Evolutionary conservation across 2,888 invertebrate species (phyloP), one percentile per base, ranked within the genome.

Genomic region (Drosophila greeni): DNA sequence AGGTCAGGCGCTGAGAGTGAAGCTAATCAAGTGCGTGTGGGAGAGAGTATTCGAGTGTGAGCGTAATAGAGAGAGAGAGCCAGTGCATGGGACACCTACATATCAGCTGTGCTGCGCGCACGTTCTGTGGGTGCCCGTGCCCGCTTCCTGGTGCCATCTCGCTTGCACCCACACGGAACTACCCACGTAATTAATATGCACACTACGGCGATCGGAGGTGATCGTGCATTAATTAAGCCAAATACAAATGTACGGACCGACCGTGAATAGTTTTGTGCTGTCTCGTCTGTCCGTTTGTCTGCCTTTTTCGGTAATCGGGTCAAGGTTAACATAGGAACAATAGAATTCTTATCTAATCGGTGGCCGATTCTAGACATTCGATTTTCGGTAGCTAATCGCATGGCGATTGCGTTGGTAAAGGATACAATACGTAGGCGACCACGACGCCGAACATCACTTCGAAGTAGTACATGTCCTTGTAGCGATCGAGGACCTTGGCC

Each of bases 381-480:
- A 40, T 61, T 53, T 48, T n/a, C 5, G 20, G 56, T 45, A 45
- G 43, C 43, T 11, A 12, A 26, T 16, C 9, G 36, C 18, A 26
- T 14, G 37, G 2, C 23, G 20, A 34, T 40, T 45, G 23, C 31
- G n/a, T 39, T 73, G 88, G 91, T 95, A 93, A 95, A 95, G 95
- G 95, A 95, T 97, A 98, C 98, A 99, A 99, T 88, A 99, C 95
- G 88, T 99, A 99, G 14, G 95, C 93, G 76, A 95, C 90, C 83
- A 96, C 95, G 70, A 98, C 94, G 81, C 96, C 98, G 76, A 93
- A 91, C 87, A 99, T 91, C 58, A 99, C 99, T 92, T 97, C 94
- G 87, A 93, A 92, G 88, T 94, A 98, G 90, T 98, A 96, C 87
- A 94, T 93, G 74, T 97, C 96, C 89, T 97, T 98, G 89, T 99